Evolutionary conservation across 2,113 vertebrate genomes (phyloP), one percentile per base, ranked within the genome.

Genomic region (Pedionomus torquatus): DNA sequence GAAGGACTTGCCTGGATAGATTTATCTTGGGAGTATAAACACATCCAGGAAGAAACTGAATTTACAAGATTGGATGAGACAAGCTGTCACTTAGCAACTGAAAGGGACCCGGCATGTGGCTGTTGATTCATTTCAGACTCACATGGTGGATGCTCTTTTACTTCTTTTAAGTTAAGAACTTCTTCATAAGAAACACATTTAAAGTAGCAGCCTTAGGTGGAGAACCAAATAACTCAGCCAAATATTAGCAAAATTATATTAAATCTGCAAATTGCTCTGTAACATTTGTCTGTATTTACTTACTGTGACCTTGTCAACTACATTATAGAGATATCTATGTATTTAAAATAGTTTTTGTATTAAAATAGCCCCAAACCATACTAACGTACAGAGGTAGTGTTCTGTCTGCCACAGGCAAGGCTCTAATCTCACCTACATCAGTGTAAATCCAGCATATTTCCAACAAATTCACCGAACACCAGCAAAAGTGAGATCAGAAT

Each of bases 361-460:
- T 78, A 86, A 84, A 79, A n/a, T 2, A 61, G 70, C 58, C 80
- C 57, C 61, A 93, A 93, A 83, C 76, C 48, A 65, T 63, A 82
- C 41, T 74, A 54, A 68, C 7, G 11, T 63, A 68, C 46, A 94
- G 87, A 95, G 91, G 65, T 20, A 20, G 87, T 71, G 58, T 74
- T 87, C 66, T 76, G 57, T 46, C 63, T 93, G 71, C 83, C 78
- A 90, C 49, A 64, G 89, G 87, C 63, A 92, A 95, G 33, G 61
- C 81, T 93, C 87, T 96, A 92, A 96, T 92, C 80, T 95, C 25
- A 3, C 28, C 97, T 88, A 97, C 81, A 97, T 91, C 80, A 95
- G 94, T 80, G 94, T 93, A 97, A 97, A 97, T 95, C 93, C 94
- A 93, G 86, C 66, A 39, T 63, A 87, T 72, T 93, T 96, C 82